Evolutionary conservation across 2,797 vertebrate species (phyloP), one percentile per base, ranked within the genome.

Genomic region (Acrocephalus scirpaceus): DNA sequence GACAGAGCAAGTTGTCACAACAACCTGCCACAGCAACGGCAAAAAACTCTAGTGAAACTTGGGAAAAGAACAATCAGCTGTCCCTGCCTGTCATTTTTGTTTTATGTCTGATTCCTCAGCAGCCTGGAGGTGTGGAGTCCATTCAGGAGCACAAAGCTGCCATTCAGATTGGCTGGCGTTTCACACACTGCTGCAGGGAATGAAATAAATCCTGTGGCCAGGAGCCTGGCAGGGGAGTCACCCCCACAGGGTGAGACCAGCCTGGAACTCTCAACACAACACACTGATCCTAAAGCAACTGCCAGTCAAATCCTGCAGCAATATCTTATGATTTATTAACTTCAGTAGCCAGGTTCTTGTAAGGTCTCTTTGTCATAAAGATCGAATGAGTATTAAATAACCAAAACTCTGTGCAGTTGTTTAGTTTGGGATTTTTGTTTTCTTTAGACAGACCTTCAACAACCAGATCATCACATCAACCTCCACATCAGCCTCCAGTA

Each of bases 401-500:
- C 13, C 27, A 26, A 26, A 44, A 69, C 11, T 48, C n/a, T 26
- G 36, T n/a, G 16, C 8, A 15, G 17, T 61, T 82, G 19, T 47
- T 90, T 45, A 91, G 16, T 78, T 83, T 88, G 44, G 30, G n/a
- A 71, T 58, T 96, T 92, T 70, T 70, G 32, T 90, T 89, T 88
- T 83, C 67, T 91, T 85, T 62, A 98, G 98, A 98, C 72, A 96
- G 98, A 62, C 96, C 97, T 53, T 29, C 93, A 9, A 72, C 95
- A 4, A 77, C 88, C 21, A 98, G 97, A 83, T 60, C 66, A 50
- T 42, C 84, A 4, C 97, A 91, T 50, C 98, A 98, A 75, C 98
- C 98, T 34, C 61, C 86, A 7, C 97, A 91, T 54, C 98, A 98
- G 75, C 98, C 98, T 36, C 98, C 98, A 6, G 83, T 98, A 45